Conservation (phyloP, 2,113 vertebrate species). For the Corapipo altera region DNA sequence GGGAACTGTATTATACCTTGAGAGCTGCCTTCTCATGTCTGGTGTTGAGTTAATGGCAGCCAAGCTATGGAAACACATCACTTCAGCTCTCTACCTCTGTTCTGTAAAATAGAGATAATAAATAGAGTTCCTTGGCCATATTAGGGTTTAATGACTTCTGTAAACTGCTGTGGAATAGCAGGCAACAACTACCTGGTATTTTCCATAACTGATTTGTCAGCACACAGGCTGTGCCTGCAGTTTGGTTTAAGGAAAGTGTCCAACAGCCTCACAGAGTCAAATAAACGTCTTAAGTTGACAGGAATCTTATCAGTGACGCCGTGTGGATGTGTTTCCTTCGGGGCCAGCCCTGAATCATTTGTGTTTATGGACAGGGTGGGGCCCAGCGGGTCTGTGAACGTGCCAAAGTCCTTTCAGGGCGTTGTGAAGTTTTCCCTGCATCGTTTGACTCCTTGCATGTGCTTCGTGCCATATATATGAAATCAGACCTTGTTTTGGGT, state of each 20-base stretch:
- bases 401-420: slow-evolving; percentile 13
- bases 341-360: not conserved
- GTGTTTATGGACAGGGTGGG: slow-evolving; percentile 50
- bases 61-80: not conserved
- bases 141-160: not conserved
- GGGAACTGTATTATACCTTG: not conserved
- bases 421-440: not conserved
- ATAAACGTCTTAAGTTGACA: not conserved
- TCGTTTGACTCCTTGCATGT: not conserved
- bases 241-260: not conserved
- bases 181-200: not conserved
- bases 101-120: not conserved
- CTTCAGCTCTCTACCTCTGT: not conserved
- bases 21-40: not conserved
- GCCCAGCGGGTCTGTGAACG: not conserved
- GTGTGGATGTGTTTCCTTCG: not conserved
- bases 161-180: not conserved
- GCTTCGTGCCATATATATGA: not conserved
- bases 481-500: not conserved
- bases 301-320: not conserved
- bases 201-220: not conserved
- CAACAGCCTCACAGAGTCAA: not conserved
- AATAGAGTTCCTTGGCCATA: not conserved
- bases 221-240: not conserved
- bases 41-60: not conserved